Conservation (phyloP, 1,140 invertebrate species). For the Dinothrombium tinctorium region DNA sequence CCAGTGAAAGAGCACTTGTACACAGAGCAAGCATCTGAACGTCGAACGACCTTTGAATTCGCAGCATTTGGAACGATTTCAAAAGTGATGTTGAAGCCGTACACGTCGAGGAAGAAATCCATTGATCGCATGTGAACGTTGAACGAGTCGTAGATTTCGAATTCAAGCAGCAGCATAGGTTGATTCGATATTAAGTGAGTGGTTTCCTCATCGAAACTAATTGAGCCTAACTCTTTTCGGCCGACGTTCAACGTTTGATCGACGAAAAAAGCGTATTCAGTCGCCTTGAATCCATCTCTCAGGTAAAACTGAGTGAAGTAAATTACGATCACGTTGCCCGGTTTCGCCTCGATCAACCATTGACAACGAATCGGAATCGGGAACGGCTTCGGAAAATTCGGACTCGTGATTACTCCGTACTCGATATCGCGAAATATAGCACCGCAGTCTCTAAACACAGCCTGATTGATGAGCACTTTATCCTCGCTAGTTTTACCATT, state of each 20-base stretch:
- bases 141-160: conserved; percentile 41
- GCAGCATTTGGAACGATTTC: conserved; percentile 31
- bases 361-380: conserved; percentile 50
- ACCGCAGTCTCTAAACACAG: too few relatives aligned
- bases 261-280: conserved; percentile 37
- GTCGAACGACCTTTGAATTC: neutral
- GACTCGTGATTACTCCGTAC: conserved; percentile 38
- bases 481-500: too few relatives aligned
- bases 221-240: conserved; percentile 14
- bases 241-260: conserved; percentile 16
- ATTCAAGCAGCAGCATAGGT: conserved; percentile 49
- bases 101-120: conserved; percentile 52
- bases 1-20: conserved; percentile 55
- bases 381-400: conserved; percentile 52
- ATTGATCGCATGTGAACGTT: conserved; percentile 57
- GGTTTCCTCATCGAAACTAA: neutral
- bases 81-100: conserved; percentile 78
- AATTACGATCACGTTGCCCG: conserved; percentile 38
- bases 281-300: conserved; percentile 47
- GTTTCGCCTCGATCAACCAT: conserved; percentile 52
- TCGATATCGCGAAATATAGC: too few relatives aligned
- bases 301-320: conserved; percentile 71
- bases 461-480: too few relatives aligned
- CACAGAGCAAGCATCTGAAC: conserved; percentile 35
- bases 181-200: conserved; percentile 31